Evolutionary conservation across 2,888 invertebrate species (phyloP).

Genomic region (Empis livida): DNA sequence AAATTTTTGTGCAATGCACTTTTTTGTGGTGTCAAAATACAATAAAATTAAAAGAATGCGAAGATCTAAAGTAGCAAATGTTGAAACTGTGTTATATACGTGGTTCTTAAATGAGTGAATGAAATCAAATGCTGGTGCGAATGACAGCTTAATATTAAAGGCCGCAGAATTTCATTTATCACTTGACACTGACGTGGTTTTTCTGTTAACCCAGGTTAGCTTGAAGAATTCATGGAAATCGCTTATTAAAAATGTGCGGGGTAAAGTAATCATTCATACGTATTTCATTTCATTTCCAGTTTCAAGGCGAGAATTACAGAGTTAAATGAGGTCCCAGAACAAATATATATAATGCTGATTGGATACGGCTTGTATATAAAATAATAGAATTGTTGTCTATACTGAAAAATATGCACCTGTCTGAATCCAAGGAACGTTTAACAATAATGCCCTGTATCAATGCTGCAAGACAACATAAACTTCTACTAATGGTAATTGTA

Average conservation of each 20-base stretch:
- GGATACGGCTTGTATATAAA: neutral
- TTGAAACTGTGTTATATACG: neutral
- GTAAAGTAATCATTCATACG: neutral
- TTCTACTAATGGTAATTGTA: slow-evolving; percentile 7
- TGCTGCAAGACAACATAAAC: slow-evolving; percentile 14
- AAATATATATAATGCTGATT: neutral
- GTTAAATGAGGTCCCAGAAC: neutral
- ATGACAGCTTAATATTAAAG: neutral
- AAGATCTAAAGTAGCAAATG: neutral
- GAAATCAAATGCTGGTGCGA: neutral
- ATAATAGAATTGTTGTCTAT: neutral
- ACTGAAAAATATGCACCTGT: neutral
- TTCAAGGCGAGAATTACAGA: neutral
- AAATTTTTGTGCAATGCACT: neutral
- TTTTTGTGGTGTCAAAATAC: neutral
- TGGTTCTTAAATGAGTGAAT: neutral
- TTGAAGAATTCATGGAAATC: neutral
- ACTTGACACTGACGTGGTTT: neutral
- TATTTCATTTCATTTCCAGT: neutral
- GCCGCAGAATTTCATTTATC: neutral
- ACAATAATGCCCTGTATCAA: slow-evolving; percentile 14
- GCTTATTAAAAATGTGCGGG: neutral
- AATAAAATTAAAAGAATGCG: neutral
- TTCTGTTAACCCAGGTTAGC: neutral
- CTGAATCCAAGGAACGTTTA: slow-evolving; percentile 11